Base-by-base conservation (phyloP, 1,140 invertebrate species). In the Achatina immaculata region DNA sequence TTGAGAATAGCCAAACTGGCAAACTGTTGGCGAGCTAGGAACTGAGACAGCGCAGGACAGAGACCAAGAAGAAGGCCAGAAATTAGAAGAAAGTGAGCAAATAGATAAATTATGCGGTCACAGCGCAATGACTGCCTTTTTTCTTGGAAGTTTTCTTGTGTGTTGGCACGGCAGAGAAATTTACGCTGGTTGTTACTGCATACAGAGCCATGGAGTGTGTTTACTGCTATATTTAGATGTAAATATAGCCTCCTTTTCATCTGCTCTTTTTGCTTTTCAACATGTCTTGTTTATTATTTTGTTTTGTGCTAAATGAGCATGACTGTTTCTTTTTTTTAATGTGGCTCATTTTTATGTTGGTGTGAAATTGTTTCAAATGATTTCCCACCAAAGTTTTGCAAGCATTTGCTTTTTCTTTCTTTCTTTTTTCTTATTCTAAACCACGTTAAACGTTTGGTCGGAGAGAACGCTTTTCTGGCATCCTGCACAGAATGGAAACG, bases 321-420 rank as follows among this genome's bases (percentile, higher is more conserved):
- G 21, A 21, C 24, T 21, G 24, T 55, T 14, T 55, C 24, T 55
- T 55, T 24, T 55, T 24, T 55, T 55, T n/a, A n/a, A n/a, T 55
- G 58, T 62, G 28, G n/a, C n/a, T 31, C 58, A 31, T 62, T 62
- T 62, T 62, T 62, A 62, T 62, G 28, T 62, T 62, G 21, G 58
- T 31, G 58, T 31, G 58, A 62, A 62, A 62, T 31, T 62, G 28
- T 62, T n/a, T 62, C 4, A 62, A 62, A 31, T 62, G n/a, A 62
- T 62, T 16, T 62, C n/a, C 58, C 28, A 62, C 58, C 28, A 62
- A 62, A 62, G 3, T 14, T 31, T 62, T 62, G 28, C 58, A 62
- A 2, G 58, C 58, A 34, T 19, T 62, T 16, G 7, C 28, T 55
- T 55, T 55, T 21, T 48, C 19, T 48, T 48, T 48, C 45, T 48